A percentile compares a stretch with the other conserved stretches of the same genome.
These are phyloP conservation scores for Drosophila merina DNA, from an alignment of 2,888 invertebrate genomes.

Conservation along the genomic window DNA sequence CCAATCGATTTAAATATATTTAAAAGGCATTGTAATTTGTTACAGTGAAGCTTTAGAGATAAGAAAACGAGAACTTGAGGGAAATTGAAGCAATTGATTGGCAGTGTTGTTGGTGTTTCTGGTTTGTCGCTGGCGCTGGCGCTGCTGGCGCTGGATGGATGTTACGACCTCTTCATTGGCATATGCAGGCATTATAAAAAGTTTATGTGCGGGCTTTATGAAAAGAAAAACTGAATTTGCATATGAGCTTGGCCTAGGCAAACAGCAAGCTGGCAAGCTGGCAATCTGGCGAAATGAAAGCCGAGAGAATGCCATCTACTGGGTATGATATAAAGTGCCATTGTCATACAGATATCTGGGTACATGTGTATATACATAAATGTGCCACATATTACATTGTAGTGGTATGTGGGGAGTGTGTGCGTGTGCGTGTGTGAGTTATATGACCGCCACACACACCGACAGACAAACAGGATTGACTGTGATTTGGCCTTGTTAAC, in stretches of 20 bases:
- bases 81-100: slow-evolving; percentile 11
- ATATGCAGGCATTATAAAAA: slow-evolving; percentile 56
- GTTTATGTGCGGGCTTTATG: slow-evolving; percentile 63
- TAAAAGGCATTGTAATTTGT: not conserved
- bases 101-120: not conserved
- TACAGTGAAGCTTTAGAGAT: not conserved
- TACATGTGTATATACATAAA: not conserved
- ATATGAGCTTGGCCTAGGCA: slow-evolving; percentile 45
- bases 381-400: not conserved
- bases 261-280: slow-evolving; percentile 8
- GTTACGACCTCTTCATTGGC: slow-evolving; percentile 43
- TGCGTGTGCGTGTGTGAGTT: not conserved
- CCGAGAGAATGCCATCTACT: slow-evolving; percentile 3
- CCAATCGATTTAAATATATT: not conserved
- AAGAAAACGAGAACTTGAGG: slow-evolving; percentile 15
- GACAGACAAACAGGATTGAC: slow-evolving; percentile 20
- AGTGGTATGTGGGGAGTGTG: not conserved
- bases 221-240: slow-evolving; percentile 63
- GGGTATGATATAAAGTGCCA: slow-evolving; percentile 34
- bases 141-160: not conserved
- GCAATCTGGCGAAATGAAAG: slow-evolving; percentile 10
- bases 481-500: slow-evolving; percentile 42
- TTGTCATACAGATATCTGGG: slow-evolving; percentile 14
- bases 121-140: not conserved
- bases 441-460: slow-evolving; percentile 2